phyloP scores from a whole-genome alignment of 2,113 vertebrate genomes.

The Hippoglossus stenolepis region DNA sequence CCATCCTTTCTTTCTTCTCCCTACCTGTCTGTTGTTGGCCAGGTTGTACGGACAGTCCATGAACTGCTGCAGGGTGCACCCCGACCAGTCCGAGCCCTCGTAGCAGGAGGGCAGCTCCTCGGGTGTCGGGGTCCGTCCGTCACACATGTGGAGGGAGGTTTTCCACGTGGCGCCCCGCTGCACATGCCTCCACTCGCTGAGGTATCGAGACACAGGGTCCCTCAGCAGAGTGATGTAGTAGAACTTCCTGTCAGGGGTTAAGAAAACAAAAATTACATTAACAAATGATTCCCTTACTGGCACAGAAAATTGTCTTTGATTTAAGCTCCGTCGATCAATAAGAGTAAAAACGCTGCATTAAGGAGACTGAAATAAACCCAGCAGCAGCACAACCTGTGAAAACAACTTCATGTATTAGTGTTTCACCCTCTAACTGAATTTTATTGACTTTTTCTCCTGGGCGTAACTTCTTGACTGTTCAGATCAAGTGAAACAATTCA shows the following conservation, averaged over 20 bases:
- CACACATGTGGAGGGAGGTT: conserved; percentile 98
- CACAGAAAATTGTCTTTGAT: not conserved
- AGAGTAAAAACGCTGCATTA: not conserved
- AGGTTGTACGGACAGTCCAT: conserved; percentile 99
- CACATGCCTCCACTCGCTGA: conserved; percentile 98
- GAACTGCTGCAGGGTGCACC: conserved; percentile 98
- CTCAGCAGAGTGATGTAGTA: conserved; percentile 98
- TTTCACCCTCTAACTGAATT: not conserved
- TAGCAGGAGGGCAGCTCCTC: conserved; percentile 97
- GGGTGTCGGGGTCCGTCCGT: conserved; percentile 94
- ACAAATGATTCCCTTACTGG: not conserved
- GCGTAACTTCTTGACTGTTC: not conserved
- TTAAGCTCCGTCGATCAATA: conserved; percentile 4
- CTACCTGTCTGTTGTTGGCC: conserved; percentile 97
- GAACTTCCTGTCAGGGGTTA: conserved; percentile 88
- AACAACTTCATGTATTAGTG: not conserved
- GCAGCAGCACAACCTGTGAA: not conserved
- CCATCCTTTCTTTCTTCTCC: no score
- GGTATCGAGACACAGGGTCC: conserved; percentile 97
- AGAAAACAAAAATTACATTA: not conserved
- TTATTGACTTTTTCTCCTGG: not conserved
- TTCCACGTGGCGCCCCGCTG: conserved; percentile 98
- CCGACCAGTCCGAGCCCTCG: conserved; percentile 97
- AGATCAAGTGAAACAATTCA: not conserved
- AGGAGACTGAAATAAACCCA: not conserved